Evolutionary conservation across 1,140 invertebrate species (phyloP).

Genomic region (Linepithema humile): DNA sequence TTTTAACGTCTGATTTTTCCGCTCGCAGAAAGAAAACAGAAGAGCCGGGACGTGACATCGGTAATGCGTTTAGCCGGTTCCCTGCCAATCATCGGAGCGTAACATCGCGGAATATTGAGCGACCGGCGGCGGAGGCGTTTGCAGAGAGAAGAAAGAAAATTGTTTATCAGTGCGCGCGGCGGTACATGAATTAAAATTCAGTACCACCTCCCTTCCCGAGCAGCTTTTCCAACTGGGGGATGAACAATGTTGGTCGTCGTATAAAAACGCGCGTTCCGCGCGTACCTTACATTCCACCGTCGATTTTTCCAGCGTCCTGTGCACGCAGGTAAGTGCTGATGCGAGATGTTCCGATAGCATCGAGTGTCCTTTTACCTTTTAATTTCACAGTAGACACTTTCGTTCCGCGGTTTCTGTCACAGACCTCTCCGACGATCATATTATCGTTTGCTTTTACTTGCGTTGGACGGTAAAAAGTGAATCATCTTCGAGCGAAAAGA

Average conservation of each 20-base stretch:
- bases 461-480: too few species aligned
- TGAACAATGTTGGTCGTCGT: conserved; percentile 35
- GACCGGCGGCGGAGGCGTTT: background rate
- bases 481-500: too few species aligned
- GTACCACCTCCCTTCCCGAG: conserved; percentile 20
- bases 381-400: too few species aligned
- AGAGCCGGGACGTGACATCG: conserved; percentile 20
- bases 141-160: conserved; percentile 59
- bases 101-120: conserved; percentile 66
- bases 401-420: background rate
- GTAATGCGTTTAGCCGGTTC: conserved; percentile 63
- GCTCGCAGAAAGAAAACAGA: conserved; percentile 19
- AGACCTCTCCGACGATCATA: background rate
- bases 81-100: conserved; percentile 68
- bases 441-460: too few species aligned
- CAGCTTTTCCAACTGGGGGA: conserved; percentile 21
- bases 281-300: conserved; percentile 32
- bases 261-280: conserved; percentile 63
- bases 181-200: conserved; percentile 73
- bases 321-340: conserved; percentile 40
- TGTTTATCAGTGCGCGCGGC: conserved; percentile 60
- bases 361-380: background rate
- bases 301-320: conserved; percentile 30
- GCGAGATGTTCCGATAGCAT: background rate
- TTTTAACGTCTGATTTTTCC: conserved; percentile 28